A percentile compares a stretch with the other conserved stretches of the same genome.
These are phyloP conservation scores for Scaptomyza parva DNA, from an alignment of 2,888 invertebrate genomes.

Conservation along the genomic window DNA sequence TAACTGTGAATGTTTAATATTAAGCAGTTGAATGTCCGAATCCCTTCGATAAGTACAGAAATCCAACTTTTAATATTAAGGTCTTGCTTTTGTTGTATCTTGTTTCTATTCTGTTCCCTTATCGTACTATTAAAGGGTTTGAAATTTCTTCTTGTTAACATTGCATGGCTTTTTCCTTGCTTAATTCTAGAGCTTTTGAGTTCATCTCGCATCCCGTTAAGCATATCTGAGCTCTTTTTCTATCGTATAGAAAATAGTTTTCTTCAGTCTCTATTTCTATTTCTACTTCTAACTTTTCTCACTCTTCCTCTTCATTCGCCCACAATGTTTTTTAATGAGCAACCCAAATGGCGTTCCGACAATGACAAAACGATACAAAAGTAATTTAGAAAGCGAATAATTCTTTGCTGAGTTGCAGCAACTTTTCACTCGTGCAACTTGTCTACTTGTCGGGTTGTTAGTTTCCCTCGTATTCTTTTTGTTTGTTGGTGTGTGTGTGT, in stretches of 20 bases:
- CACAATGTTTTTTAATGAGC: slow-evolving; percentile 36
- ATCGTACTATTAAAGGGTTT: too few species aligned
- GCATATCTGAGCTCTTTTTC: neutral
- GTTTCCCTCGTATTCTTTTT: slow-evolving; percentile 18
- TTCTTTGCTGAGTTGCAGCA: slow-evolving; percentile 47
- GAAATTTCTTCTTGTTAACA: too few species aligned
- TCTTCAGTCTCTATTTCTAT: slow-evolving; percentile 1
- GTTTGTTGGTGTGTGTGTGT: slow-evolving; percentile 3
- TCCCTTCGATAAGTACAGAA: neutral
- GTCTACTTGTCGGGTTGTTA: slow-evolving; percentile 15
- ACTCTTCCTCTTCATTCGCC: slow-evolving; percentile 1
- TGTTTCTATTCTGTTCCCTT: too few species aligned
- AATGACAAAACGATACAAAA: slow-evolving; percentile 54
- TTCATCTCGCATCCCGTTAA: neutral
- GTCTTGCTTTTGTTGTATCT: too few species aligned
- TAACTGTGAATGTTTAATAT: neutral
- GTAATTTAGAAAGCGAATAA: slow-evolving; percentile 48
- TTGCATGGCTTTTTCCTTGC: neutral
- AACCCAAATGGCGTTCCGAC: slow-evolving; percentile 9
- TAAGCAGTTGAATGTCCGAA: neutral
- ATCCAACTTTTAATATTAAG: too few species aligned
- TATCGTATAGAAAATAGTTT: slow-evolving; percentile 8
- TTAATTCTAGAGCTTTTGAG: neutral
- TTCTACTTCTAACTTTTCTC: slow-evolving; percentile 1
- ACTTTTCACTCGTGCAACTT: slow-evolving; percentile 47